These are phyloP conservation scores for Teleogryllus oceanicus DNA, from an alignment of 2,888 invertebrate genomes.

Conservation along the genomic window DNA sequence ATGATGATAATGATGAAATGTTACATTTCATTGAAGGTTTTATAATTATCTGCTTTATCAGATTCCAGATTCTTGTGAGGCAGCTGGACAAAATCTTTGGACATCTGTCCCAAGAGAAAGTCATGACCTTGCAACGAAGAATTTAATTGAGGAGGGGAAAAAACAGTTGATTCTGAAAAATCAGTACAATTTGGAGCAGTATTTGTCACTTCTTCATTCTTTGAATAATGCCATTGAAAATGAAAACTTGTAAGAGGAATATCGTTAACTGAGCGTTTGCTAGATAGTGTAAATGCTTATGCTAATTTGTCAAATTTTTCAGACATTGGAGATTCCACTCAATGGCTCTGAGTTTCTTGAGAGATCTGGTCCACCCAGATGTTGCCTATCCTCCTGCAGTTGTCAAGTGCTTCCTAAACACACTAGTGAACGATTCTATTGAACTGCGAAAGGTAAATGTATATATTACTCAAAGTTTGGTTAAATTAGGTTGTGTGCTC, in stretches of 20 bases:
- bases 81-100: slow-evolving; percentile 52
- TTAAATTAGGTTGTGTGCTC: too few relatives aligned
- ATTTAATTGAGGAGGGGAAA: slow-evolving; percentile 48
- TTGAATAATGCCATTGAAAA: slow-evolving; percentile 57
- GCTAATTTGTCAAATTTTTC: slow-evolving; percentile 38
- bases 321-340: slow-evolving; percentile 81
- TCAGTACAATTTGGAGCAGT: slow-evolving; percentile 51
- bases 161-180: slow-evolving; percentile 46
- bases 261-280: not conserved
- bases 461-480: not conserved
- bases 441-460: slow-evolving; percentile 61
- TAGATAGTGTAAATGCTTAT: not conserved
- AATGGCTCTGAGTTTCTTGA: slow-evolving; percentile 70
- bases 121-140: slow-evolving; percentile 43
- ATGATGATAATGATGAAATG: not conserved
- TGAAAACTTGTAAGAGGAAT: slow-evolving; percentile 50
- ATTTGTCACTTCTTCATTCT: slow-evolving; percentile 51
- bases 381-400: slow-evolving; percentile 60
- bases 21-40: not conserved
- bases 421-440: slow-evolving; percentile 73
- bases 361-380: slow-evolving; percentile 68
- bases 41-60: slow-evolving; percentile 42
- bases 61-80: slow-evolving; percentile 54
- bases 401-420: slow-evolving; percentile 61
- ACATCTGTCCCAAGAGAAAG: slow-evolving; percentile 44